phyloP scores from a whole-genome alignment of 2,797 vertebrate genomes.

The Oreochromis grahami region DNA sequence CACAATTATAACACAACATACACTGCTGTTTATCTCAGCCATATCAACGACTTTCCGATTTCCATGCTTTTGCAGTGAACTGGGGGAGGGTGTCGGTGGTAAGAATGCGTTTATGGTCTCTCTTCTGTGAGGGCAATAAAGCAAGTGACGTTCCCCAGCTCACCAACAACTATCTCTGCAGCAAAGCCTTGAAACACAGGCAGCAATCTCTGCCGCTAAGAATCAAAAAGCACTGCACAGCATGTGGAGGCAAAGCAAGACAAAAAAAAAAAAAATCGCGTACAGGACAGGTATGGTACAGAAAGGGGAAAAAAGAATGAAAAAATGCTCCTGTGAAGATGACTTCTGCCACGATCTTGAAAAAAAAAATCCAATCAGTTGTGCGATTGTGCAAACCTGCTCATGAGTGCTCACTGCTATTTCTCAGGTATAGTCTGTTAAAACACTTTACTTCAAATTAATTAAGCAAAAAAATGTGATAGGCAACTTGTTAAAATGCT shows the following conservation, averaged over 20 bases:
- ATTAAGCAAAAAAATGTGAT: neutral
- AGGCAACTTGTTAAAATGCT: neutral
- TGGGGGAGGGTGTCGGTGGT: constrained; percentile 61
- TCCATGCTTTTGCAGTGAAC: constrained; percentile 49
- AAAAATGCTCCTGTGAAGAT: constrained; percentile 6
- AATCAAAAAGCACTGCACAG: constrained; percentile 25
- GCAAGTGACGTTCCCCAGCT: constrained; percentile 73
- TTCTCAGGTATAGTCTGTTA: constrained; percentile 35
- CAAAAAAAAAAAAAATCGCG: neutral
- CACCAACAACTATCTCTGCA: constrained; percentile 73
- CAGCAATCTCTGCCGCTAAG: constrained; percentile 24
- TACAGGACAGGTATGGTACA: neutral
- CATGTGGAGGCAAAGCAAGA: constrained; percentile 18
- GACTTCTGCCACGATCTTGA: constrained; percentile 15
- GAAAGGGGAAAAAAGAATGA: rapidly evolving
- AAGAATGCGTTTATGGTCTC: constrained; percentile 78
- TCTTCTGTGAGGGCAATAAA: constrained; percentile 76
- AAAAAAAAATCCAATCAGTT: constrained; percentile 29
- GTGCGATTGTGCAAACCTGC: constrained; percentile 20
- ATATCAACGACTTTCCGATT: constrained; percentile 27
- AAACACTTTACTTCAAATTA: neutral
- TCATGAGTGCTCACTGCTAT: neutral
- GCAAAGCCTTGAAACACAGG: constrained; percentile 46
- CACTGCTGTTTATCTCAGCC: constrained; percentile 26
- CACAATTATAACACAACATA: constrained; percentile 1